Conservation (phyloP, 1,140 invertebrate species). For the Scylla paramamosain region DNA sequence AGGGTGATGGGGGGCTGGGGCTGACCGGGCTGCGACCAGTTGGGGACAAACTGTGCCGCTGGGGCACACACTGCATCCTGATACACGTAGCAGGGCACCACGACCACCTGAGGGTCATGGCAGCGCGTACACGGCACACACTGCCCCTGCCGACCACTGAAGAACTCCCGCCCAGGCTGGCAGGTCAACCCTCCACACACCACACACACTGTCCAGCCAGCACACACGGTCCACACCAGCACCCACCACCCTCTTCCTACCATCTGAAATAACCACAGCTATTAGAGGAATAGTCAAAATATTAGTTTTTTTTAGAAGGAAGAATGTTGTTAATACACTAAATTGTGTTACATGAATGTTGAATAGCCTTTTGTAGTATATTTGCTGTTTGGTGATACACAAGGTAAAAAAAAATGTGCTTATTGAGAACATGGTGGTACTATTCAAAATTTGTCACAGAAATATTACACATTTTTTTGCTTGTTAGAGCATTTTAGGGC, state of each 20-base stretch:
- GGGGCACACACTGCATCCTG: slow-evolving; percentile 70
- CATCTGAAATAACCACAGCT: slow-evolving; percentile 57
- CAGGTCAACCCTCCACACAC: slow-evolving; percentile 57
- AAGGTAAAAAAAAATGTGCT: too few species aligned
- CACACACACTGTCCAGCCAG: slow-evolving; percentile 56
- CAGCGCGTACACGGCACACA: slow-evolving; percentile 69
- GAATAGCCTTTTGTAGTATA: too few species aligned
- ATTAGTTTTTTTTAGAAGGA: not conserved
- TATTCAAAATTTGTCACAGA: too few species aligned
- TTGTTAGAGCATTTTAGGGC: too few species aligned
- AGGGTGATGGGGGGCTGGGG: slow-evolving; percentile 65
- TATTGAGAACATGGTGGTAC: too few species aligned
- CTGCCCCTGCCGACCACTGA: slow-evolving; percentile 57
- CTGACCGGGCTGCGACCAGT: slow-evolving; percentile 34
- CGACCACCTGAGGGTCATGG: slow-evolving; percentile 62
- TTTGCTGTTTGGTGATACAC: too few species aligned
- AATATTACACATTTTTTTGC: too few species aligned
- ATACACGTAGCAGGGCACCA: slow-evolving; percentile 64
- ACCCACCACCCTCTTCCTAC: slow-evolving; percentile 75
- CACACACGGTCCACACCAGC: slow-evolving; percentile 69
- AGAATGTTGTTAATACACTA: not conserved
- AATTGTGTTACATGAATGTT: too few species aligned
- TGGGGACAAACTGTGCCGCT: slow-evolving; percentile 58
- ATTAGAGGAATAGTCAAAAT: not conserved
- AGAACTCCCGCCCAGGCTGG: slow-evolving; percentile 66